phyloP scores from a whole-genome alignment of 2,797 vertebrate genomes.

The Mormyrus proboscirostris region DNA sequence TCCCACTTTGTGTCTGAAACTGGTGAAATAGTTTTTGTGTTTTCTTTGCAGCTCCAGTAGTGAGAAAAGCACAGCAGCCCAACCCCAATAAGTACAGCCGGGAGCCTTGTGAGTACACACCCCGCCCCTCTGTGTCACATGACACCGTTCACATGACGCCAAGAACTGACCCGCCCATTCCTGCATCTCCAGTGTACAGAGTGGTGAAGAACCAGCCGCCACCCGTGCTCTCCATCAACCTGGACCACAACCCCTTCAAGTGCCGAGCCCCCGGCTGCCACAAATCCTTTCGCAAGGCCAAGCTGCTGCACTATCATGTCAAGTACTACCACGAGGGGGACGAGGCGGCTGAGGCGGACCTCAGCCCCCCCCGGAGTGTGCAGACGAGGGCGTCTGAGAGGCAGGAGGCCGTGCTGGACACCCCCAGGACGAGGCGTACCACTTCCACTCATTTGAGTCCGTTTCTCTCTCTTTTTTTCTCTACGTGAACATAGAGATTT shows the following conservation, averaged over 20 bases:
- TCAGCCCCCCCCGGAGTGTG: slow-evolving; percentile 67
- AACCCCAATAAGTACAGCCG: slow-evolving; percentile 73
- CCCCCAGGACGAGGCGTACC: slow-evolving; percentile 73
- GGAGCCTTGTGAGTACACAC: slow-evolving; percentile 63
- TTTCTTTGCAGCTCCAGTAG: slow-evolving; percentile 53
- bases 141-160: background rate
- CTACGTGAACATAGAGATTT: background rate
- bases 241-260: slow-evolving; percentile 91
- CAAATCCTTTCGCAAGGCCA: slow-evolving; percentile 92
- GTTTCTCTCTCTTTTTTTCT: slow-evolving; percentile 37
- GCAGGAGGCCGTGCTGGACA: slow-evolving; percentile 57
- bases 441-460: slow-evolving; percentile 77
- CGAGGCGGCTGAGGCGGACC: slow-evolving; percentile 68
- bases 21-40: background rate
- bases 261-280: slow-evolving; percentile 81
- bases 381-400: slow-evolving; percentile 81
- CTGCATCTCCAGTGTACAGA: slow-evolving; percentile 56
- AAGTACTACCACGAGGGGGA: slow-evolving; percentile 91
- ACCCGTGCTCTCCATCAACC: slow-evolving; percentile 74
- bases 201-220: slow-evolving; percentile 84
- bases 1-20: background rate
- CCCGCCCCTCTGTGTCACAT: background rate
- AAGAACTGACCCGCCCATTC: background rate
- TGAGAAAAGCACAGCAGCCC: slow-evolving; percentile 67
- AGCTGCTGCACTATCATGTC: slow-evolving; percentile 92